Percentiles rank a stretch among this genome's conserved stretches.
Conservation (phyloP, 2,888 invertebrate genomes). For the Torymus texanus region DNA sequence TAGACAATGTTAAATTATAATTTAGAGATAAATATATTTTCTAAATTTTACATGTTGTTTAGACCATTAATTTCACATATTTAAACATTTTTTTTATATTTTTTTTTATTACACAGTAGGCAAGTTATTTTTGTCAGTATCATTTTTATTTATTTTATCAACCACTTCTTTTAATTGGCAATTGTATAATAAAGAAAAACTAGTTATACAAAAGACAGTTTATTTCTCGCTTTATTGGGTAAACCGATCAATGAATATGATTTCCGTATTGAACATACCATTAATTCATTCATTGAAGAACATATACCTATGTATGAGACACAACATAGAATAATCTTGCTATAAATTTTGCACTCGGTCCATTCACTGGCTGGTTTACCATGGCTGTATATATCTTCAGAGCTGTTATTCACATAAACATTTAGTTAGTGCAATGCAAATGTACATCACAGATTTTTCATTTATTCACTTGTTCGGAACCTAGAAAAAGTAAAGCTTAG, state of each 20-base stretch:
- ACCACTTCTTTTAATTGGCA: background rate
- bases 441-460: slow-evolving; percentile 20
- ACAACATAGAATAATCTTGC: background rate
- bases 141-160: slow-evolving; percentile 9
- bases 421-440: slow-evolving; percentile 44
- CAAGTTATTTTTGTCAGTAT: background rate
- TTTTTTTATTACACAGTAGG: background rate
- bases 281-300: too few species aligned
- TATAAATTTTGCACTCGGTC: background rate
- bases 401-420: background rate
- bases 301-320: too few species aligned
- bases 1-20: slow-evolving; percentile 38
- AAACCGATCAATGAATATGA: slow-evolving; percentile 27
- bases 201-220: slow-evolving; percentile 7
- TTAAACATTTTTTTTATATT: background rate
- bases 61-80: background rate
- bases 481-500: background rate
- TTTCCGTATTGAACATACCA: background rate
- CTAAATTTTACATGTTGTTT: slow-evolving; percentile 5
- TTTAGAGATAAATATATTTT: slow-evolving; percentile 15
- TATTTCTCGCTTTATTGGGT: slow-evolving; percentile 21
- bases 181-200: background rate
- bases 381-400: slow-evolving; percentile 8
- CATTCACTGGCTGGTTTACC: slow-evolving; percentile 32
- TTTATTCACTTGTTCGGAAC: slow-evolving; percentile 6